Conservation (phyloP, 2,888 invertebrate genomes). For the Harmothoe impar region DNA sequence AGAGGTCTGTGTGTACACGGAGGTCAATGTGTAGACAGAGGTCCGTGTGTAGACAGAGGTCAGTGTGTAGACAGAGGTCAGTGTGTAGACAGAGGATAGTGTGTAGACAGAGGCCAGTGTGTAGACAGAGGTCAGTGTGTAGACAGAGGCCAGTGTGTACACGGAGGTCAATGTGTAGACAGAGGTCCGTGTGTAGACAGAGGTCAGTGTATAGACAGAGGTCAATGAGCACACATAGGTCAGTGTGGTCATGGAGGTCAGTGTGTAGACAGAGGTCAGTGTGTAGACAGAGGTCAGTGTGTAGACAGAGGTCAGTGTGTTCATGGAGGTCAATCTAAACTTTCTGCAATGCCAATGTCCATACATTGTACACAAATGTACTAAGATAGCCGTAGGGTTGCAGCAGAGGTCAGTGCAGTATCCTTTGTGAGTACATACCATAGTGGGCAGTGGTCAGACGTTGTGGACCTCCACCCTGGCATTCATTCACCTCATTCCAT, state of each 20-base stretch:
- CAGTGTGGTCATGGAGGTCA: background rate
- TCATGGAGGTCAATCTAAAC: background rate
- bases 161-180: background rate
- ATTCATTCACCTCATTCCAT: background rate
- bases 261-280: background rate
- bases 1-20: background rate
- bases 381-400: background rate
- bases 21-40: background rate
- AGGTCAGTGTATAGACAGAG: background rate
- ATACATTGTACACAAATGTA: background rate
- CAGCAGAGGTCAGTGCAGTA: background rate
- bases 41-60: background rate
- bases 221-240: background rate
- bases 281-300: background rate
- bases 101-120: background rate
- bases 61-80: background rate
- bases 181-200: background rate
- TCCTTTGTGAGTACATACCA: background rate
- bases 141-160: background rate
- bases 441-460: background rate
- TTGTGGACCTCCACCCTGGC: background rate
- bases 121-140: background rate
- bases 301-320: background rate
- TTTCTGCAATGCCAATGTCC: background rate
- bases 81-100: background rate